Base-by-base conservation (phyloP, 2,888 invertebrate genomes). In the Ephialtes manifestator region DNA sequence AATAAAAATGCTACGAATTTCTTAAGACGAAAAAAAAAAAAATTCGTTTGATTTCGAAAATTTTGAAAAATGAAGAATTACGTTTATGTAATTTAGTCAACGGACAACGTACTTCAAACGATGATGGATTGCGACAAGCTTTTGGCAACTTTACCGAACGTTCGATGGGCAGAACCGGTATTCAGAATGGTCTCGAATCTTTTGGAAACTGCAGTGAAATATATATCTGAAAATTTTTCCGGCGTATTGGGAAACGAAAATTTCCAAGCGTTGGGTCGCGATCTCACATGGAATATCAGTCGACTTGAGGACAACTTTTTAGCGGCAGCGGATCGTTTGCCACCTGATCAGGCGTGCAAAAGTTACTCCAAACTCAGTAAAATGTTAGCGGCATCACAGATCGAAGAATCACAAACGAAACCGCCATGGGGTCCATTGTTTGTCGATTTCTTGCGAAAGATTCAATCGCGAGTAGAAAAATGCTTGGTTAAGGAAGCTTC, bases 41-140 rank as follows among this genome's bases (percentile, higher is more conserved):
- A 39, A 39, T 39, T 10, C 39, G 39, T 39, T 39, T 39, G 39
- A 2, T 39, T 3, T 48, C 5, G n/a, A 48, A 15, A n/a, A 48
- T 0, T n/a, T 15, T 48, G 15, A 8, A 39, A 48, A 48, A n/a
- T 48, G 13, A 48, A 48, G 8, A 1, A 4, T 3, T 48, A n/a
- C 11, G n/a, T n/a, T 55, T 55, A 2, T 1, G 28, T 11, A 24
- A 28, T 93, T 0, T 91, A 97, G 97, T 96, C 96, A 20, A 95
- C 96, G 2, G 97, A 98, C 89, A 97, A 96, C 89, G 96, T 99
- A 35, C 95, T 99, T 72, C 97, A 98, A 89, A 97, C 97, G 0
- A 96, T 98, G 83, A 95, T 97, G 92, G 97, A 97, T 84, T 98
- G 98, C 93, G 98, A 98, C 92, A 96, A 97, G 94, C 94, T 97